phyloP scores from a whole-genome alignment of 2,888 invertebrate genomes.

The Cosmia trapezina region DNA sequence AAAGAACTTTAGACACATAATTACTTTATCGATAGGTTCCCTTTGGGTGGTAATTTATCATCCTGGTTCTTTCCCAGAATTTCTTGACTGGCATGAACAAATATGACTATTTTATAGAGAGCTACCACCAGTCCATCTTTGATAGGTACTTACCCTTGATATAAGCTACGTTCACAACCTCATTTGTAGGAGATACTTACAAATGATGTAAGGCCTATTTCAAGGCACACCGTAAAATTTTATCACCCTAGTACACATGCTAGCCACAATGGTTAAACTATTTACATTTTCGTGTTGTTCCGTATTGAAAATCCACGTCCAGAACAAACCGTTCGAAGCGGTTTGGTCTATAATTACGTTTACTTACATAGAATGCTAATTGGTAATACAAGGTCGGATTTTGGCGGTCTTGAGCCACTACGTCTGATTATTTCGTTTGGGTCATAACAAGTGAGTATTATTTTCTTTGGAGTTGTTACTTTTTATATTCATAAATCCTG shows the following conservation, averaged over 20 bases:
- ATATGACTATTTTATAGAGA: neutral
- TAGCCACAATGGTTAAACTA: neutral
- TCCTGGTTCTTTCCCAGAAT: no score
- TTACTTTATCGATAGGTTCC: no score
- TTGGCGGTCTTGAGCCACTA: conserved; percentile 23
- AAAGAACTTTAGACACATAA: no score
- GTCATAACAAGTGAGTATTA: no score
- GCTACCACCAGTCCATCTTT: neutral
- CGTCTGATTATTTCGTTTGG: neutral
- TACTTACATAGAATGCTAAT: conserved; percentile 59
- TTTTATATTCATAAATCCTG: no score
- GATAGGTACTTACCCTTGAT: no score
- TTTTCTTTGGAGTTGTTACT: no score
- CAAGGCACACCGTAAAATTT: neutral
- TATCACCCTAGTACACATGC: neutral
- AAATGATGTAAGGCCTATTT: neutral
- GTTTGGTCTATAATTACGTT: conserved; percentile 53
- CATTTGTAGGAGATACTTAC: neutral
- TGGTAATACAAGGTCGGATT: conserved; percentile 52
- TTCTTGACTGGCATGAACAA: no score
- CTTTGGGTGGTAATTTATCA: no score
- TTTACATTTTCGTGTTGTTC: conserved; percentile 23
- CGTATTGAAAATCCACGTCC: conserved; percentile 26
- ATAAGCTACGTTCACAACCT: neutral
- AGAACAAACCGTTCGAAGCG: conserved; percentile 28